phyloP scores from a whole-genome alignment of 2,113 vertebrate genomes.

The Hyaena hyaena region DNA sequence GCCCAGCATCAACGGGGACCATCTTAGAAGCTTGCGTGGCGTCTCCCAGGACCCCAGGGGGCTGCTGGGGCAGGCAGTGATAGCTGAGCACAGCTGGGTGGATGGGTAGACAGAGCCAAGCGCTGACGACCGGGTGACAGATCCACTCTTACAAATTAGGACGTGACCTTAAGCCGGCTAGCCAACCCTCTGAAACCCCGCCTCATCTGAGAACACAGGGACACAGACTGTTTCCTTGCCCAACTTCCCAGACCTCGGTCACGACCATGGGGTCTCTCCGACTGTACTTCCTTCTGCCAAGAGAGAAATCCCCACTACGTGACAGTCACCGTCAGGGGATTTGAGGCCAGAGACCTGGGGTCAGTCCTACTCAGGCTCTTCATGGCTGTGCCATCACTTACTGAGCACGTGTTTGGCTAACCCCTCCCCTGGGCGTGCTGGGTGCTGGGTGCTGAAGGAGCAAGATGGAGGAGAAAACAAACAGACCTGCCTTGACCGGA shows the following conservation, averaged over 20 bases:
- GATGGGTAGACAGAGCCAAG: background rate
- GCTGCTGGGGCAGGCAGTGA: background rate
- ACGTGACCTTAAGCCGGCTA: rapidly evolving
- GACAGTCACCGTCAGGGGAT: background rate
- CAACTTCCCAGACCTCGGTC: background rate
- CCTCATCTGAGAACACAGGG: background rate
- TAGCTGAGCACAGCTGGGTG: rapidly evolving
- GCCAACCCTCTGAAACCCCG: background rate
- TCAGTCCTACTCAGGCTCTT: background rate
- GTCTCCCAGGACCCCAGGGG: rapidly evolving
- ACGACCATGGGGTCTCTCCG: background rate
- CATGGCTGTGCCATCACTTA: background rate
- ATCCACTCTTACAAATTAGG: background rate
- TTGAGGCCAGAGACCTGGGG: background rate
- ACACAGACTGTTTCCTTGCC: background rate
- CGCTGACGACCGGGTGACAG: background rate
- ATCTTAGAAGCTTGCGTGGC: background rate
- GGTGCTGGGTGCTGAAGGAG: background rate
- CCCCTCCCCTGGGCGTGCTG: background rate
- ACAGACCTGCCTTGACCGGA: background rate
- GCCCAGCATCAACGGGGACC: no score
- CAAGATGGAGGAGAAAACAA: background rate
- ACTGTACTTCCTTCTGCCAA: background rate
- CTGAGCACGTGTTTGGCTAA: background rate
- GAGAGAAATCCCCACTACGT: background rate